Evolutionary conservation across 2,888 invertebrate species (phyloP).

Genomic region (Acanthoscelides obtectus): DNA sequence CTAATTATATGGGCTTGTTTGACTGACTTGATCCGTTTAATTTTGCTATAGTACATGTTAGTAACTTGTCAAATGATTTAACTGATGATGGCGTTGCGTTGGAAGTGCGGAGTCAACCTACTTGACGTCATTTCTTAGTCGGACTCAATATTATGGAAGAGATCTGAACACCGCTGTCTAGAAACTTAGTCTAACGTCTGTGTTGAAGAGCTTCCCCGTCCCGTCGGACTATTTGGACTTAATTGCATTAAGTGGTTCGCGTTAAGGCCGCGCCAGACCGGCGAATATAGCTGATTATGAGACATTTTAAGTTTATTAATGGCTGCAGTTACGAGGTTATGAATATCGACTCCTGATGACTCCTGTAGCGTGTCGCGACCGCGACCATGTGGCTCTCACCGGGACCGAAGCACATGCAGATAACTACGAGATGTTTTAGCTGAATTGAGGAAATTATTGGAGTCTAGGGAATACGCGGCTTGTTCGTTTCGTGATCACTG

Average conservation of each 20-base stretch:
- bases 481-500: not conserved
- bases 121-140: no score
- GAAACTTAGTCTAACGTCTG: conserved; percentile 1
- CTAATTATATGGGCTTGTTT: no score
- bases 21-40: no score
- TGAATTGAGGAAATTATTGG: not conserved
- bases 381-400: not conserved
- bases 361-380: not conserved
- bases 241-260: conserved; percentile 10
- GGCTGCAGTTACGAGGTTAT: not conserved
- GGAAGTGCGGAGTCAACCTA: no score
- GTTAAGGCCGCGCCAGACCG: conserved; percentile 3
- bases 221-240: not conserved
- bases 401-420: not conserved
- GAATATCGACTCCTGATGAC: not conserved
- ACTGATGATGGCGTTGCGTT: no score
- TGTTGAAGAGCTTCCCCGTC: not conserved
- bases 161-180: no score
- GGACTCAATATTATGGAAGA: no score
- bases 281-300: conserved; percentile 6
- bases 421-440: not conserved
- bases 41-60: no score
- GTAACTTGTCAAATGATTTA: no score
- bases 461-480: not conserved
- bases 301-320: conserved; percentile 8